Conservation (phyloP, 2,797 vertebrate genomes). For the Streptopelia turtur region DNA sequence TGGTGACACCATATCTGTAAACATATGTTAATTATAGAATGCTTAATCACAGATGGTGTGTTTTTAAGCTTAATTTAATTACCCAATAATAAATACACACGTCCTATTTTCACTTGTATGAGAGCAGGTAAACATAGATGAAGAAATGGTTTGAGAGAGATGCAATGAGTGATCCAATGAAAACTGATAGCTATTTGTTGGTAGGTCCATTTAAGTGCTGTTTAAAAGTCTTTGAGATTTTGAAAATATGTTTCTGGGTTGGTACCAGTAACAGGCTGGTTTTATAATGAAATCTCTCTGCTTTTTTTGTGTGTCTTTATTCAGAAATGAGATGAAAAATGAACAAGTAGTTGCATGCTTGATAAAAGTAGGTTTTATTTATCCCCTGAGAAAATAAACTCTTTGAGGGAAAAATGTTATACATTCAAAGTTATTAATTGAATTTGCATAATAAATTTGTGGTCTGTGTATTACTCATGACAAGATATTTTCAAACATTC, state of each 20-base stretch:
- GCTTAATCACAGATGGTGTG: neutral
- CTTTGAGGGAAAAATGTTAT: neutral
- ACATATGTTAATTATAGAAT: constrained; percentile 20
- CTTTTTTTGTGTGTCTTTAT: neutral
- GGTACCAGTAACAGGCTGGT: neutral
- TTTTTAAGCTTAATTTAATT: constrained; percentile 13
- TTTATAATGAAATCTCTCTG: neutral
- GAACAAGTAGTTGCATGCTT: neutral
- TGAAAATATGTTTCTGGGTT: neutral
- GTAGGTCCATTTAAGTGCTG: rapidly evolving
- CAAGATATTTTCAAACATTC: neutral
- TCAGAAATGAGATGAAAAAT: neutral
- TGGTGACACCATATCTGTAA: neutral
- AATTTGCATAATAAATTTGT: neutral
- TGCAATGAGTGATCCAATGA: neutral
- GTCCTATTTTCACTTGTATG: neutral
- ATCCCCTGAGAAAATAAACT: constrained; percentile 28
- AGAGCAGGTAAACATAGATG: neutral
- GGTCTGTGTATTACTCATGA: neutral
- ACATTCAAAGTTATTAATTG: neutral
- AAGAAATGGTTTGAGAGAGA: neutral
- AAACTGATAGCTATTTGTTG: neutral
- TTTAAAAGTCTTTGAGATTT: neutral
- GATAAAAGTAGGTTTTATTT: constrained; percentile 22
- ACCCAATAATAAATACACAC: neutral